Percentiles rank a stretch among this genome's conserved stretches.
Conservation (phyloP, 2,888 invertebrate species). For the Perizoma affinitatum region DNA sequence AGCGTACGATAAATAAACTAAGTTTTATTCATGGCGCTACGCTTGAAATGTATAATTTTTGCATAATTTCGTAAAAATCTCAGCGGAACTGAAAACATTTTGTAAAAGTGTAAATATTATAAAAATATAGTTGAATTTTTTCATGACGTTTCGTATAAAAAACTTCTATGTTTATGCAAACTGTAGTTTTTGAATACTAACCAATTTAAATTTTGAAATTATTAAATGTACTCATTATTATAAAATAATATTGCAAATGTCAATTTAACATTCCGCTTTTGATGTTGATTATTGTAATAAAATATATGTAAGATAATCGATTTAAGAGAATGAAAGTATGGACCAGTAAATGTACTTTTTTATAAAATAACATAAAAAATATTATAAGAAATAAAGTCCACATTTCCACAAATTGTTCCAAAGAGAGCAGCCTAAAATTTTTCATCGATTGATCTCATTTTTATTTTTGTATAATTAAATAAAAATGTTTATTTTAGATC, state of each 20-base stretch:
- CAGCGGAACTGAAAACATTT: constrained; percentile 18
- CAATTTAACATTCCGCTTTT: constrained; percentile 75
- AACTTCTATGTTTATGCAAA: constrained; percentile 11
- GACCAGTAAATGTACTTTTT: constrained; percentile 56
- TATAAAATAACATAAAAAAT: constrained; percentile 34
- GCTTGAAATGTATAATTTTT: constrained; percentile 48
- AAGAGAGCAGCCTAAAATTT: constrained; percentile 84
- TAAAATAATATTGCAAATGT: constrained; percentile 34
- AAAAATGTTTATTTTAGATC: constrained; percentile 76
- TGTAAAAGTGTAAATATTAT: constrained; percentile 18
- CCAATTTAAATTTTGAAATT: constrained; percentile 19
- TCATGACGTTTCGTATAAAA: neutral
- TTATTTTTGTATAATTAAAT: constrained; percentile 72
- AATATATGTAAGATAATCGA: constrained; percentile 26
- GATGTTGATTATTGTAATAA: constrained; percentile 53
- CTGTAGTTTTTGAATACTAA: constrained; percentile 15
- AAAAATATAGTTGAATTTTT: constrained; percentile 22
- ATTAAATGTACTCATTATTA: constrained; percentile 24
- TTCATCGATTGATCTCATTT: constrained; percentile 83
- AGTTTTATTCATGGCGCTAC: constrained; percentile 55
- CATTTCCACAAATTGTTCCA: constrained; percentile 77
- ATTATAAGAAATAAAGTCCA: constrained; percentile 51
- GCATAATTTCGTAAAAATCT: constrained; percentile 42
- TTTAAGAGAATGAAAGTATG: constrained; percentile 46
- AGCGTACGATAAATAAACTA: constrained; percentile 57